Base-by-base conservation (phyloP, 1,140 invertebrate genomes). In the Drosophila ohnishii region DNA sequence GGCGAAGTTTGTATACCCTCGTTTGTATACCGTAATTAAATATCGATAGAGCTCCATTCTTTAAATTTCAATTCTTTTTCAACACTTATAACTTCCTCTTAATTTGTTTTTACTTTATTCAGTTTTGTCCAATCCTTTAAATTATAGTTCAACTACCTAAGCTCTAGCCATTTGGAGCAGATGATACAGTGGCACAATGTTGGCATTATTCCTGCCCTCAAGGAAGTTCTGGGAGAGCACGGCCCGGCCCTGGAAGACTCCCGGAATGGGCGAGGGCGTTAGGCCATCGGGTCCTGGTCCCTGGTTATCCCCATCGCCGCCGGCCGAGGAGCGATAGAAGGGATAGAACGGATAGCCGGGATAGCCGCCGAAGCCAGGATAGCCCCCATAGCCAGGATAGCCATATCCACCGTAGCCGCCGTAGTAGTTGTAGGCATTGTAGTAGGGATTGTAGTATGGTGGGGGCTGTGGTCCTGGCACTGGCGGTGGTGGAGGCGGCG, bases 171-270 rank as follows among this genome's bases (percentile, higher is more conserved):
- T 70, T 37, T 86, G 86, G 11, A 86, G 60, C 1, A 86, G 84
- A 42, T 87, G 83, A 55, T 84, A 87, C 25, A 88, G 67, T 6
- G 83, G 83, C 60, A 88, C 44, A 47, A 71, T 57, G 25, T 77
- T 79, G 58, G 53, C 62, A 8, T 42, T 77, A 19, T 66, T 65
- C 25, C 81, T 63, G 47, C 61, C 80, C 37, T 81, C 69, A n/a
- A 82, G 42, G 8, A 78, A 39, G 39, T 60, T 83, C 35, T 56
- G 53, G 11, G 62, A 32, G 22, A 74, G 71, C 55, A 74, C 59
- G 22, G 30, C 39, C 3, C 83, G 74, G 9, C 61, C 80, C 72
- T 86, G 83, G 25, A 83, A 88, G 28, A 77, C 77, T 5, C 39
- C 76, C 1, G 80, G 77, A 25, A 69, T 53, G 39, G 78, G 37